Percentiles rank a stretch among this genome's conserved stretches.
These are phyloP conservation scores for Neostethus bicornis DNA, from an alignment of 2,797 vertebrate species.

Conservation along the genomic window DNA sequence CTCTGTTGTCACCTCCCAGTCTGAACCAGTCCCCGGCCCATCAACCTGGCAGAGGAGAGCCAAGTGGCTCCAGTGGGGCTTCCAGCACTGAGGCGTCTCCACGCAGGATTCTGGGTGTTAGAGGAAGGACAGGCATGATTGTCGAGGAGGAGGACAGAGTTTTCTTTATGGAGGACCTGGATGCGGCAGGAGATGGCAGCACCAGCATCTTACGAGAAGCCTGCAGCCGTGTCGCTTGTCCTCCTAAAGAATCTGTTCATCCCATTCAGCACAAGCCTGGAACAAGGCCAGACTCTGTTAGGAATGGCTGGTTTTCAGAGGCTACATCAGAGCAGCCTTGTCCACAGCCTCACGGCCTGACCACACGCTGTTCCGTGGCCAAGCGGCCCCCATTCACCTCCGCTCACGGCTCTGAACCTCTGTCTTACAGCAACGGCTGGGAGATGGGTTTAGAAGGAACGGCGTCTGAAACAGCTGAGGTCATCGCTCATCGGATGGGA, in stretches of 20 bases:
- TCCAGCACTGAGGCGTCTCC: conserved; percentile 85
- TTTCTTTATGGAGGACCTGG: conserved; percentile 96
- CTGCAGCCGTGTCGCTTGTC: conserved; percentile 31
- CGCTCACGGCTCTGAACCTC: conserved; percentile 74
- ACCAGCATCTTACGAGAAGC: conserved; percentile 67
- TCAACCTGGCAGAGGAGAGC: conserved; percentile 51
- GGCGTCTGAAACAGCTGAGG: conserved; percentile 84
- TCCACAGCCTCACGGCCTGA: conserved; percentile 60
- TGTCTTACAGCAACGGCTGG: conserved; percentile 87
- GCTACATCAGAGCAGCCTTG: conserved; percentile 69
- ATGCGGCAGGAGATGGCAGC: conserved; percentile 76
- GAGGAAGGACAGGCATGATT: conserved; percentile 59
- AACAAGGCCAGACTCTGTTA: conserved; percentile 55
- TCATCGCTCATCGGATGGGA: conserved; percentile 93
- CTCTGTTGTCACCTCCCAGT: conserved; percentile 92
- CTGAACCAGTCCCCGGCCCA: conserved; percentile 89
- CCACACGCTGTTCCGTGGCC: conserved; percentile 62
- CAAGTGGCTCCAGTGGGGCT: conserved; percentile 68
- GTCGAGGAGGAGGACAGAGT: conserved; percentile 90
- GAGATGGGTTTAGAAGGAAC: conserved; percentile 80
- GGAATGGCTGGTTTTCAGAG: conserved; percentile 69
- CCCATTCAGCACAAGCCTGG: conserved; percentile 52
- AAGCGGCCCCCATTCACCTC: conserved; percentile 54
- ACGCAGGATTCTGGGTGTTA: conserved; percentile 53
- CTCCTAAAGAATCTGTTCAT: conserved; percentile 54